Conservation (phyloP, 2,797 vertebrate species). For the Microhierax caerulescens region DNA sequence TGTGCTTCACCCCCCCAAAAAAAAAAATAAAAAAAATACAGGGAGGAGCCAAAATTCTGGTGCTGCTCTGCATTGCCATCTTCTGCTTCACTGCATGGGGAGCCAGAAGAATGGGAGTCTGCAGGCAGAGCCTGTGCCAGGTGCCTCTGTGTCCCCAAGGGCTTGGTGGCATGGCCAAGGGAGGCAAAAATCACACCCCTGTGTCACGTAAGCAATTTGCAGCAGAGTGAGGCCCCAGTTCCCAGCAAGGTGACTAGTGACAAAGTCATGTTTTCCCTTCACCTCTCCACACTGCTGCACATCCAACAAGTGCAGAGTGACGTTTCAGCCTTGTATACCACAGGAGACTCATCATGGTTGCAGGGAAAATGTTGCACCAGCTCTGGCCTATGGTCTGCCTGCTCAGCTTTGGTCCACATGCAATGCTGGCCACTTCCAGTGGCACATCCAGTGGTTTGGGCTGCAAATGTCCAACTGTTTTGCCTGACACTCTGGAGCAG, state of each 20-base stretch:
- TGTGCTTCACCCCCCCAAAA: accelerated
- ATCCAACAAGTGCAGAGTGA: background rate
- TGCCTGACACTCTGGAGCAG: background rate
- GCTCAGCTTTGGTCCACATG: background rate
- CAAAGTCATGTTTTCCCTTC: background rate
- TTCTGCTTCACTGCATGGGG: background rate
- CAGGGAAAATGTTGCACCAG: accelerated
- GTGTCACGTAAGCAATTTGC: background rate
- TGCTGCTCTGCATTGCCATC: background rate
- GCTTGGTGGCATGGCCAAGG: background rate
- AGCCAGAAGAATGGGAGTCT: background rate
- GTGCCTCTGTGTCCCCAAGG: background rate
- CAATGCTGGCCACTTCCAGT: background rate
- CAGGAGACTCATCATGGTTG: accelerated
- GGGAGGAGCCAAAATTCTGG: background rate
- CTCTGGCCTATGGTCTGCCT: background rate
- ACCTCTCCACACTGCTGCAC: background rate
- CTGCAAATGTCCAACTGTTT: background rate
- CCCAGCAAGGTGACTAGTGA: background rate
- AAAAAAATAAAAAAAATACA: background rate
- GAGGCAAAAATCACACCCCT: background rate
- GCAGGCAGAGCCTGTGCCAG: background rate
- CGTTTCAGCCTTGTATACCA: background rate
- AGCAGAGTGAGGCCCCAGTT: background rate
- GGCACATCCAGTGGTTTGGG: background rate